Base-by-base conservation (phyloP, 1,140 invertebrate species). In the Aphidius gifuensis region DNA sequence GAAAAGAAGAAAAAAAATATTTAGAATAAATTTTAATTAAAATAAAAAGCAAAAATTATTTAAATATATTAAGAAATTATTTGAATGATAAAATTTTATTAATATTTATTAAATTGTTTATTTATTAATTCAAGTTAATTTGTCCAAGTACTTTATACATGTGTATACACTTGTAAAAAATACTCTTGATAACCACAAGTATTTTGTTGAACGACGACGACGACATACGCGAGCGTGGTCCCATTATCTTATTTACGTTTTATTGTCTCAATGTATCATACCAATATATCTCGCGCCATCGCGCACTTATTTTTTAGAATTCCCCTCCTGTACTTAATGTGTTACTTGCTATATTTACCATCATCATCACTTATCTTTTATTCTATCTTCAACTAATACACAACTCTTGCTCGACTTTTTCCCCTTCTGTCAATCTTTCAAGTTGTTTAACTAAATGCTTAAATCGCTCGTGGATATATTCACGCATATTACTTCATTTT, bases 181-280 rank as follows among this genome's bases (percentile, higher is more conserved):
- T 32, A 9, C 11, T 16, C 16, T 16, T 16, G 16, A 53, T 51
- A 23, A 32, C 6, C 9, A 9, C 21, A 39, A 23, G 49, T 32
- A 32, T 11, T 48, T n/a, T 11, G 9, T 7, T 48, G 11, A 48
- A 16, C 47, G 3, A n/a, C 47, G n/a, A 16, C 47, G 3, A n/a
- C 47, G n/a, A 39, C 68, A 67, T 69, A 70, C 73, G 69, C 77
- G 69, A 74, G 70, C 70, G 71, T 62, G 66, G 39, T n/a, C 23
- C 74, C 69, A 80, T 80, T 80, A 80, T 80, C 79, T 80, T 78
- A 79, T 80, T 80, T 80, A 77, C 71, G 74, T 71, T 71, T 79
- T 75, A 79, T 80, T 80, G 75, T 80, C 77, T 79, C 74, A 79
- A 80, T 79, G 71, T 72, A 77, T 78, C 75, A 77, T 78, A 74